Evolutionary conservation across 2,888 invertebrate species (phyloP), one percentile per base, ranked within the genome.

Genomic region (Cordilura impudica): DNA sequence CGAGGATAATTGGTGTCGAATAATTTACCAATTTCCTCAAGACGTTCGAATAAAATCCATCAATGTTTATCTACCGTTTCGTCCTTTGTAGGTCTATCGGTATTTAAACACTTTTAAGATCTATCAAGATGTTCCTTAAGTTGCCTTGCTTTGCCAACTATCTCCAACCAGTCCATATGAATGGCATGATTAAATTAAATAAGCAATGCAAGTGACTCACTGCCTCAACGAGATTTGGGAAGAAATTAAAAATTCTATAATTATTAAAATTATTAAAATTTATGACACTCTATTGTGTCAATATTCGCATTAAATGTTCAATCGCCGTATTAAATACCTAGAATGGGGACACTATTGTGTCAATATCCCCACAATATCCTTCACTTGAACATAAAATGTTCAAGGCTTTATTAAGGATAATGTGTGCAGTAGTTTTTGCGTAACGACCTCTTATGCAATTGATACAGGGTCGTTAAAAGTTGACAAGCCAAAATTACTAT

Each of bases 1-100:
- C 31, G 54, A n/a, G n/a, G 4, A 16, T 54, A 54, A 31, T 54
- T 3, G 6, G 16, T 31, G 16, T 29, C 18, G n/a, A 31, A 8
- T 31, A 54, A n/a, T 54, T 16, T 31, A 7, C 31, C 31, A 16
- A 54, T 54, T 54, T 54, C 29, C 31, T 54, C 54, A 16, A 54
- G 14, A 16, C 29, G 10, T 3, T 31, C 29, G 8, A 29, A 23
- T 31, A 54, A 31, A 14, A 12, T 31, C 8, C 18, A 31, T 16
- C 14, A 2, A 16, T 31, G 54, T n/a, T 54, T 56, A 10, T 56
- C 19, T 10, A 56, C 18, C 12, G 56, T 56, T 29, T 56, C 56
- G 5, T 39, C 19, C 19, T 21, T 56, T 35, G 39, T 39, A 12
- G 56, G 39, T 19, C 56, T 56, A 39, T 56, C 23, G 5, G 12